Base-by-base conservation (phyloP, 2,113 vertebrate species). In the Grus americana region DNA sequence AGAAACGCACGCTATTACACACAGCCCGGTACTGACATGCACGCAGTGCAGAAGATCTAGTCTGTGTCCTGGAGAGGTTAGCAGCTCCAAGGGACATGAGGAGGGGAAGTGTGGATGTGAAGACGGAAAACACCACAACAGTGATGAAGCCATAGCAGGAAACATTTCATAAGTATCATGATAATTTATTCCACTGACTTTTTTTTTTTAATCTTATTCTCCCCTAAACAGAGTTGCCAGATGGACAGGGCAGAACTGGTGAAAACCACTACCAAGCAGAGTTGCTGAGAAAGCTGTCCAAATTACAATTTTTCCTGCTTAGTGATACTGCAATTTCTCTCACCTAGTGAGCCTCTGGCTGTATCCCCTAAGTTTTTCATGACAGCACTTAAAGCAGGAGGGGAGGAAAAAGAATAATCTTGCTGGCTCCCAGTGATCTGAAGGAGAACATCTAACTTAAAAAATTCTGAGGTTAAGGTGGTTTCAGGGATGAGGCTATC, bases 31-130 rank as follows among this genome's bases (percentile, higher is more conserved):
- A 42, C 5, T 0, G 0, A 42, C 26, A 12, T 3, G 7, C 42
- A 21, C 2, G n/a, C 15, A 68, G 24, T 0, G 1, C 1, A 47
- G 10, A 34, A 75, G 23, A 58, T 2, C 18, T 0, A 68, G 21
- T n/a, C 36, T 62, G 50, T 9, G 32, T 30, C n/a, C 44, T 17
- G n/a, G 17, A 72, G 32, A 65, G 26, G 12, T 32, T 3, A 55
- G 16, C 66, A 61, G 38, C 73, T 24, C 26, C 50, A 40, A 49
- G 34, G 29, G 34, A 67, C 22, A 1, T 0, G 6, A 76, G 21
- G 10, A 66, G 26, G 1, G 5, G 29, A 5, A 86, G 4, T 18
- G 14, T 1, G 11, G 9, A 63, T 19, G 19, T 11, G 16, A 68
- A 79, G 40, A 92, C 10, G 9, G 36, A 72, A 62, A 84, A 15